Conservation (phyloP, 1,140 invertebrate genomes). For the Diploscapter pachys region DNA sequence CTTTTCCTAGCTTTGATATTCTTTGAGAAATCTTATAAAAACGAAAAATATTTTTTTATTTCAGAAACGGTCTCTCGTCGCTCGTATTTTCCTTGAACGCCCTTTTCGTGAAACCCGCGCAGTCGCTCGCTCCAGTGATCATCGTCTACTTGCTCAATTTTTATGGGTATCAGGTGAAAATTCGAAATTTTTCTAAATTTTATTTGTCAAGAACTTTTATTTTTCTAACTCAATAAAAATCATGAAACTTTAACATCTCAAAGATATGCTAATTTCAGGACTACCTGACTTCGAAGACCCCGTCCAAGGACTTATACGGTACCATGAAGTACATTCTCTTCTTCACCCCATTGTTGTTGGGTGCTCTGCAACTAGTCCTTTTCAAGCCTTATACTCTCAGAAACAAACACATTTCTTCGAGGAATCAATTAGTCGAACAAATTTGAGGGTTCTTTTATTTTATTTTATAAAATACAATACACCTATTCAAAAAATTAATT, state of each 20-base stretch:
- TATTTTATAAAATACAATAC: no score
- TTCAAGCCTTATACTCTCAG: slow-evolving; percentile 12
- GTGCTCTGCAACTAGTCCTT: slow-evolving; percentile 18
- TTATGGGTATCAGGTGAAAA: slow-evolving; percentile 31
- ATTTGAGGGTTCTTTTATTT: no score
- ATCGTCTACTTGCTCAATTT: slow-evolving; percentile 33
- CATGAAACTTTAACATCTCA: background rate
- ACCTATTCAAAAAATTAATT: no score
- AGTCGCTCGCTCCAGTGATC: slow-evolving; percentile 35
- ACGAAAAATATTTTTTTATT: background rate
- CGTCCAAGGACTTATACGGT: background rate
- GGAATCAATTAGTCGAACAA: no score
- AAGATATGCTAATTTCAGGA: background rate
- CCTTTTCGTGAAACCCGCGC: slow-evolving; percentile 37
- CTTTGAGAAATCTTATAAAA: background rate
- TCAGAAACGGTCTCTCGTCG: slow-evolving; percentile 27
- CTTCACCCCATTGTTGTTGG: slow-evolving; percentile 27
- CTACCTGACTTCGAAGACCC: background rate
- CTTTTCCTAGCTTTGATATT: no score
- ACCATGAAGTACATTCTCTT: slow-evolving; percentile 18
- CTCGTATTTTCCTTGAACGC: slow-evolving; percentile 39
- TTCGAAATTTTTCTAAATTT: background rate
- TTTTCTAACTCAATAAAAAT: background rate
- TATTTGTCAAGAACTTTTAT: background rate
- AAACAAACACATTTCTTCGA: slow-evolving; percentile 2